Evolutionary conservation across 2,113 vertebrate species (phyloP).

Genomic region (Tachycineta bicolor): DNA sequence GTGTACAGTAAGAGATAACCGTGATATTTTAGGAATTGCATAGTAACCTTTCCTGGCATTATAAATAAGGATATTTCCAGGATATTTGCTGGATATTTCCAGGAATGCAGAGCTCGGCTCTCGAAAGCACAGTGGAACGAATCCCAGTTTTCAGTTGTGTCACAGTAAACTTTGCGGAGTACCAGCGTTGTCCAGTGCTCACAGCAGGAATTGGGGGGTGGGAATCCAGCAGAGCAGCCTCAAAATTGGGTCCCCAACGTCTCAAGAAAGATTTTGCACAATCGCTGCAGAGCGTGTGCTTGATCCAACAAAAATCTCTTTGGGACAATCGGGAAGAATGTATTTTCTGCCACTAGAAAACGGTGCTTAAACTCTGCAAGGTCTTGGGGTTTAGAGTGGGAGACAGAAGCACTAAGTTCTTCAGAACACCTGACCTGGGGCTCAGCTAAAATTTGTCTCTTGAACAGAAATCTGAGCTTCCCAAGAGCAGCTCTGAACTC

Average conservation of each 20-base stretch:
- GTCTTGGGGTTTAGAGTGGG: background rate
- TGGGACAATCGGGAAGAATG: background rate
- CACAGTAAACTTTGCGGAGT: background rate
- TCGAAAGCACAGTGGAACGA: background rate
- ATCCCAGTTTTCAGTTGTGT: background rate
- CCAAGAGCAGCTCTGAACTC: background rate
- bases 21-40: background rate
- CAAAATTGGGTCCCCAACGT: background rate
- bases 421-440: background rate
- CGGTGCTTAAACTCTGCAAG: background rate
- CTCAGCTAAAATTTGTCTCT: background rate
- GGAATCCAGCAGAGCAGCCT: background rate
- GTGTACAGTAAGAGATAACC: background rate
- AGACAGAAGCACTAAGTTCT: background rate
- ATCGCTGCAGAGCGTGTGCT: background rate
- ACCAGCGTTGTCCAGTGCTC: fast-evolving
- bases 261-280: background rate
- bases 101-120: background rate
- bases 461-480: background rate
- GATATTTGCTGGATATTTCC: background rate
- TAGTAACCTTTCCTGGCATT: background rate
- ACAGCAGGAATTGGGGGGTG: background rate
- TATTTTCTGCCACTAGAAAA: background rate
- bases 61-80: background rate
- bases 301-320: background rate